Evolutionary conservation across 35 echinoderm and acorn worm species (phyloP).

Genomic region (Chiridota heheva): DNA sequence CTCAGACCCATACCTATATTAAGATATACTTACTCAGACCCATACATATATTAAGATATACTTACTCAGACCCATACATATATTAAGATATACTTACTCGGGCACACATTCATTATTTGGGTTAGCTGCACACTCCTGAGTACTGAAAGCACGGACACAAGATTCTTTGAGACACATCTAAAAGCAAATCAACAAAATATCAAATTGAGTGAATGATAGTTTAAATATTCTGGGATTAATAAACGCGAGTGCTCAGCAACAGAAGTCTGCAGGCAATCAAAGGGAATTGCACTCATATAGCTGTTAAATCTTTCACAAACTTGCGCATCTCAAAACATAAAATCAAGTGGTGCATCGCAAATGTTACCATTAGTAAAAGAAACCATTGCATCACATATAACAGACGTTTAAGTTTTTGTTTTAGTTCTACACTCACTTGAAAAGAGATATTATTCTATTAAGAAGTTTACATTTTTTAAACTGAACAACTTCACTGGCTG

Average conservation of each 20-base stretch:
- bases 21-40: no score
- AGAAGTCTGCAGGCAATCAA: background rate
- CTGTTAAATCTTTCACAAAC: background rate
- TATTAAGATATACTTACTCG: conserved; percentile 39
- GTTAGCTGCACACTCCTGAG: conserved; percentile 46
- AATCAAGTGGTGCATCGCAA: background rate
- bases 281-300: background rate
- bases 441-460: no score
- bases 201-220: background rate
- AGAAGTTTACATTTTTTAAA: no score
- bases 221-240: background rate
- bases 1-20: no score
- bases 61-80: background rate
- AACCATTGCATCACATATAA: no score
- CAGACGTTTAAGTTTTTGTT: no score
- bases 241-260: background rate
- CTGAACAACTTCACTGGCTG: no score
- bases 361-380: no score
- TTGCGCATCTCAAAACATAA: background rate
- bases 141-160: conserved; percentile 76
- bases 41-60: no score
- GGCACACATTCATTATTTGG: conserved; percentile 49
- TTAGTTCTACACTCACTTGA: no score
- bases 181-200: background rate
- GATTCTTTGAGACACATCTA: conserved; percentile 71